phyloP scores from a whole-genome alignment of 2,888 invertebrate species.

The Tricholauxania praeusta region DNA sequence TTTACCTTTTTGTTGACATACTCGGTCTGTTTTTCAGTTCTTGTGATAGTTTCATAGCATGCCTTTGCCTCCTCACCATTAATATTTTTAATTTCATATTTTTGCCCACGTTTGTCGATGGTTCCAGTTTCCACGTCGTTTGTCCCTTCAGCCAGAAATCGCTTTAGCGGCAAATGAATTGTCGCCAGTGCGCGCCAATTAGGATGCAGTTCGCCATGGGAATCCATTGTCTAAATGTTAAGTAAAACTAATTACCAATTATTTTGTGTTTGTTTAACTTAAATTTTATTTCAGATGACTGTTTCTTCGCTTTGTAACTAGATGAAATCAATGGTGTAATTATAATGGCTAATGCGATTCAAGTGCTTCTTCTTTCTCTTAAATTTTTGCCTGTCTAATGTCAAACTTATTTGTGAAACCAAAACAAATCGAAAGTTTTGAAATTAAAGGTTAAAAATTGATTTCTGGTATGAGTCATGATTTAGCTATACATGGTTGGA shows the following conservation, averaged over 20 bases:
- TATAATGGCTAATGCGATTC: too few species aligned
- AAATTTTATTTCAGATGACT: too few species aligned
- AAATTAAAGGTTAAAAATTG: too few species aligned
- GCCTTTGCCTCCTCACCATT: constrained; percentile 54
- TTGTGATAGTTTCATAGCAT: constrained; percentile 58
- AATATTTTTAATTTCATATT: constrained; percentile 47
- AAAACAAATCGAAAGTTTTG: too few species aligned
- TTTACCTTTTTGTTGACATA: neutral
- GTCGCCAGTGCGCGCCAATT: constrained; percentile 66
- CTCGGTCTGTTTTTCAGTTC: neutral
- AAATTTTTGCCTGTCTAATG: too few species aligned
- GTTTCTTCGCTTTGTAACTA: too few species aligned
- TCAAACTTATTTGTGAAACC: too few species aligned
- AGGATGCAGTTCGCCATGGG: constrained; percentile 59
- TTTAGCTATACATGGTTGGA: too few species aligned
- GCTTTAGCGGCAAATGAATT: constrained; percentile 60
- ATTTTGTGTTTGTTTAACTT: neutral
- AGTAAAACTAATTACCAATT: neutral
- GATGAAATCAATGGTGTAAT: too few species aligned
- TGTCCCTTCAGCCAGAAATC: constrained; percentile 57
- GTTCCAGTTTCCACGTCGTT: constrained; percentile 33
- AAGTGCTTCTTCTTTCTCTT: too few species aligned
- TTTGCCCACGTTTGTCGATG: constrained; percentile 20
- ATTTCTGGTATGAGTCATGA: too few species aligned
- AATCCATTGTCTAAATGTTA: constrained; percentile 50